A percentile compares a stretch with the other conserved stretches of the same genome.
Evolutionary conservation across 1,140 invertebrate species (phyloP).

Genomic region (Anastatus disparis): DNA sequence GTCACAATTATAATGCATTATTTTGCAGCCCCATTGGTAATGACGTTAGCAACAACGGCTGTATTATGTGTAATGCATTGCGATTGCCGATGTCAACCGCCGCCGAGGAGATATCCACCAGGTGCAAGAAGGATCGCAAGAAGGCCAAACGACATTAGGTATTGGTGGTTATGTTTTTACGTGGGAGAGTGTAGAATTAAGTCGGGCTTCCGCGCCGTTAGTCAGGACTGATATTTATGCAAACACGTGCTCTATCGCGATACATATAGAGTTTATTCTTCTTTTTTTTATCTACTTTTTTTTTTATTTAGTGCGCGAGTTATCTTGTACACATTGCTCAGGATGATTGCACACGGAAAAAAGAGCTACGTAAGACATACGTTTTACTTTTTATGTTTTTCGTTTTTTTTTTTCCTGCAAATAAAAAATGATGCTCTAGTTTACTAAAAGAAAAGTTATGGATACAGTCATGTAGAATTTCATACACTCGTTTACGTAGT

Average conservation of each 20-base stretch:
- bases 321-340: not conserved
- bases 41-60: constrained; percentile 83
- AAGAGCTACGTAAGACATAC: not conserved
- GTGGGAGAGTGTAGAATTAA: constrained; percentile 28
- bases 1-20: constrained; percentile 82
- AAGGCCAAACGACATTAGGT: constrained; percentile 73
- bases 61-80: constrained; percentile 86
- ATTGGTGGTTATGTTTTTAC: constrained; percentile 42
- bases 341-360: constrained; percentile 10
- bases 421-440: too few relatives aligned
- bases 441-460: too few relatives aligned
- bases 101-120: constrained; percentile 64
- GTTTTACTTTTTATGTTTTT: not conserved
- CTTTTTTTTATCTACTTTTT: too few relatives aligned
- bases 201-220: constrained; percentile 17
- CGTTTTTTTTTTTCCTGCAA: too few relatives aligned
- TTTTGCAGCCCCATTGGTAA: constrained; percentile 82
- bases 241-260: too few relatives aligned
- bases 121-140: constrained; percentile 6
- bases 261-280: too few relatives aligned
- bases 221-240: constrained; percentile 16
- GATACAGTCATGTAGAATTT: too few relatives aligned
- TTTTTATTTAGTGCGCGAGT: too few relatives aligned
- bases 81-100: constrained; percentile 74
- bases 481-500: too few relatives aligned